Conservation (phyloP, 1,140 invertebrate species). For the Drosophila nannoptera region DNA sequence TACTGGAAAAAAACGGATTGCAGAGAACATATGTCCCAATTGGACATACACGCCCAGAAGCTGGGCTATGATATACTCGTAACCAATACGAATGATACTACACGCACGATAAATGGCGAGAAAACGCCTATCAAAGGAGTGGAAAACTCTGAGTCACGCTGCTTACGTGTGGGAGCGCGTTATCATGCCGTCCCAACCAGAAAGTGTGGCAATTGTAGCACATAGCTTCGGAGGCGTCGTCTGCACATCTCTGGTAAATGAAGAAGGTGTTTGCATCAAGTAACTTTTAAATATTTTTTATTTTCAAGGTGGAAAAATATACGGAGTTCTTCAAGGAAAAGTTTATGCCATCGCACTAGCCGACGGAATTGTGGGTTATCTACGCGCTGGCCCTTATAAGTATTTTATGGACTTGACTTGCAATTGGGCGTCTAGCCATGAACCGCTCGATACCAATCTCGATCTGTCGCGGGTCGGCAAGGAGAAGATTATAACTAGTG, state of each 20-base stretch:
- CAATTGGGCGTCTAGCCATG: conserved; percentile 80
- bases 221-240: conserved; percentile 88
- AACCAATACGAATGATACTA: conserved; percentile 87
- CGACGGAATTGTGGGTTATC: conserved; percentile 83
- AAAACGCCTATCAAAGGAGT: conserved; percentile 79
- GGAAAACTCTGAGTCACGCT: conserved; percentile 82
- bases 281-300: not conserved
- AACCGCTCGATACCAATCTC: conserved; percentile 80
- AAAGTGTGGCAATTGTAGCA: conserved; percentile 85
- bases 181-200: conserved; percentile 81
- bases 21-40: conserved; percentile 82
- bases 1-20: conserved; percentile 83
- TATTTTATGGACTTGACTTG: conserved; percentile 79
- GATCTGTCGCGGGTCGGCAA: conserved; percentile 19
- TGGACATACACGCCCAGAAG: conserved; percentile 81
- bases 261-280: too few relatives aligned
- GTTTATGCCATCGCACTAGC: conserved; percentile 86
- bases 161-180: conserved; percentile 86
- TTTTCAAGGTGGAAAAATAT: conserved; percentile 79
- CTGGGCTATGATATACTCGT: conserved; percentile 86
- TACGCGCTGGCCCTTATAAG: conserved; percentile 62
- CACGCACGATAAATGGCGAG: conserved; percentile 59
- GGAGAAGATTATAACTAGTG: conserved; percentile 71
- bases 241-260: conserved; percentile 82
- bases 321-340: conserved; percentile 80